phyloP scores from a whole-genome alignment of 2,797 vertebrate species.

The Eidolon dupreanum region DNA sequence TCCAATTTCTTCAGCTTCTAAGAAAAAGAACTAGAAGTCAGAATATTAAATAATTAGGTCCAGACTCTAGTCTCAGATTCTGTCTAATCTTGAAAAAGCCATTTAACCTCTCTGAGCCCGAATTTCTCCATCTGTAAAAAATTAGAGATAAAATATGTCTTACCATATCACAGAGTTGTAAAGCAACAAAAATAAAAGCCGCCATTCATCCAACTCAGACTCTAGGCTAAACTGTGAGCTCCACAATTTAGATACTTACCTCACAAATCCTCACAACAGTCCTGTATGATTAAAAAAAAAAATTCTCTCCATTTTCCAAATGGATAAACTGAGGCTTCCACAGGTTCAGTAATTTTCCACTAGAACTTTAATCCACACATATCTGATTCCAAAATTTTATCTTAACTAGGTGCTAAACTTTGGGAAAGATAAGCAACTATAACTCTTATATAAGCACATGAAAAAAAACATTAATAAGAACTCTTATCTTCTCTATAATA shows the following conservation, averaged over 20 bases:
- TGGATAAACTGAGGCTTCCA: not conserved
- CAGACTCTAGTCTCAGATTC: not conserved
- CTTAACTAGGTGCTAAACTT: not conserved
- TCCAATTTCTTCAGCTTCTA: conserved; percentile 48
- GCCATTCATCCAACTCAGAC: not conserved
- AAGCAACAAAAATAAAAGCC: not conserved
- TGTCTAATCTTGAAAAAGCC: not conserved
- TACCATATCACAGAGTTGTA: not conserved
- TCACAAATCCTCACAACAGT: not conserved
- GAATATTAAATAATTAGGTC: conserved; percentile 14
- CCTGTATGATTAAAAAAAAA: not conserved
- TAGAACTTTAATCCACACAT: not conserved
- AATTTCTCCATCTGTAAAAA: conserved; percentile 23
- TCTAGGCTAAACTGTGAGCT: not conserved
- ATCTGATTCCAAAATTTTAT: not conserved
- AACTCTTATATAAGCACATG: not conserved
- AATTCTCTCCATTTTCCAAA: not conserved
- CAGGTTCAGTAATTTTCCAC: not conserved
- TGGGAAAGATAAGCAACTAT: not conserved
- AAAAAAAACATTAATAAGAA: not conserved
- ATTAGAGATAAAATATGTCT: not conserved
- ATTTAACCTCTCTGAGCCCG: not conserved
- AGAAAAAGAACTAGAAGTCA: conserved; percentile 33
- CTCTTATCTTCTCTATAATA: not conserved
- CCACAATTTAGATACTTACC: not conserved